phyloP scores from a whole-genome alignment of 1,140 invertebrate species.

The Pogonomyrmex californicus region DNA sequence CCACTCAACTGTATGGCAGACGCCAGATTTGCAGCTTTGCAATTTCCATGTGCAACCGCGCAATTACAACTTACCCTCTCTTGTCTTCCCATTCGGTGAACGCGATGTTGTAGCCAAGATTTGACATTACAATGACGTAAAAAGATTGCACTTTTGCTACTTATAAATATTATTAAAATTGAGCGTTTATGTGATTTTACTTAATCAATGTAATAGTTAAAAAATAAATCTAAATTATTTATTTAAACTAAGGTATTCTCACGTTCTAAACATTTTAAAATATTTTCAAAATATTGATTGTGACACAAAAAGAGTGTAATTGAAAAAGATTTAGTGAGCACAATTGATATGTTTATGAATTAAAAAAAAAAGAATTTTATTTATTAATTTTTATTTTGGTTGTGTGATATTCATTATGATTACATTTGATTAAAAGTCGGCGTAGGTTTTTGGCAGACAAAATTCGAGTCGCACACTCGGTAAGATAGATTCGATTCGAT shows the following conservation, averaged over 20 bases:
- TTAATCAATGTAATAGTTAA: background rate
- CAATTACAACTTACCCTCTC: constrained; percentile 59
- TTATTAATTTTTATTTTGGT: background rate
- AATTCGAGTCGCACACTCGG: background rate
- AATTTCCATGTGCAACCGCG: constrained; percentile 72
- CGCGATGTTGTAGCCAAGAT: constrained; percentile 28
- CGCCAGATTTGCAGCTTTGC: constrained; percentile 75
- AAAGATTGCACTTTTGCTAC: background rate
- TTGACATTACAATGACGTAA: background rate
- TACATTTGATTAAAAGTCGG: background rate
- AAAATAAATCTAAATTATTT: background rate
- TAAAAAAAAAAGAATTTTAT: background rate
- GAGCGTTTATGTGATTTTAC: background rate
- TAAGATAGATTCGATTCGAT: constrained; percentile 56
- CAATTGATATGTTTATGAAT: background rate
- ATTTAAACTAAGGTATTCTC: background rate
- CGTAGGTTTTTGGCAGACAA: background rate
- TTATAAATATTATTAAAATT: background rate
- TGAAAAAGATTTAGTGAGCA: background rate
- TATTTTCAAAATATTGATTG: background rate
- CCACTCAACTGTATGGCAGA: constrained; percentile 73
- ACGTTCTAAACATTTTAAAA: background rate
- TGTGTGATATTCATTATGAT: background rate
- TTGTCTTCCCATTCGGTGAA: constrained; percentile 35
- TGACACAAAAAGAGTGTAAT: background rate